Conservation (phyloP, 2,888 invertebrate species). For the Hylaea fasciaria region DNA sequence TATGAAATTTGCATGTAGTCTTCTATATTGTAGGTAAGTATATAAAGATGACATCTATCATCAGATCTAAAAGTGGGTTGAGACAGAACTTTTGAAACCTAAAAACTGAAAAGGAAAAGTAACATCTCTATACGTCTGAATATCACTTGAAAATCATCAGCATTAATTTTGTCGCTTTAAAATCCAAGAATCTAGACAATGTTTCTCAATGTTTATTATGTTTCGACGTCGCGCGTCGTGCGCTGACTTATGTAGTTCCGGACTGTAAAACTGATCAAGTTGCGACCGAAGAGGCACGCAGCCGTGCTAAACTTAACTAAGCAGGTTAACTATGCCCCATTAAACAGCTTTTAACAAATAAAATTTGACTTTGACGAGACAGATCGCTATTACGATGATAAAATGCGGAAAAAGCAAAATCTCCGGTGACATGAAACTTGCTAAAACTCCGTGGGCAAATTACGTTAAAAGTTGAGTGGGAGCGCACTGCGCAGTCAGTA, state of each 20-base stretch:
- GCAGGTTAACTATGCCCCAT: slow-evolving; percentile 46
- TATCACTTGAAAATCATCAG: slow-evolving; percentile 15
- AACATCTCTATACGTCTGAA: too few relatives aligned
- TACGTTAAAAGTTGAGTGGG: slow-evolving; percentile 45
- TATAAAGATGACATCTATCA: too few relatives aligned
- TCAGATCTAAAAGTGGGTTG: too few relatives aligned
- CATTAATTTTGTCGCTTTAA: slow-evolving; percentile 11
- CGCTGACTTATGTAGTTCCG: slow-evolving; percentile 30
- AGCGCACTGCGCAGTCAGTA: slow-evolving; percentile 32
- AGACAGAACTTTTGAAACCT: too few relatives aligned
- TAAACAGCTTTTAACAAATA: slow-evolving; percentile 51
- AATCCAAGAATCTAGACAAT: slow-evolving; percentile 19
- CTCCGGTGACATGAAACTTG: slow-evolving; percentile 45
- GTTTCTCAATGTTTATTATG: slow-evolving; percentile 28
- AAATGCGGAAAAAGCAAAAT: slow-evolving; percentile 46
- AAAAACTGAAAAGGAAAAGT: neutral
- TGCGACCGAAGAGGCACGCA: slow-evolving; percentile 23
- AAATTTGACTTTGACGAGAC: slow-evolving; percentile 48
- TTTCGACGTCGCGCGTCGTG: slow-evolving; percentile 20
- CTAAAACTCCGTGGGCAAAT: slow-evolving; percentile 48
- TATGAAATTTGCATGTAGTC: too few relatives aligned
- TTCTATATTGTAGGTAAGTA: too few relatives aligned
- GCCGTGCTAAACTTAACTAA: slow-evolving; percentile 36
- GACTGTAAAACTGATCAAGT: slow-evolving; percentile 33
- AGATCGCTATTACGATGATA: slow-evolving; percentile 40